Conservation (phyloP, 2,888 invertebrate species). For the Caradrina kadenii region DNA sequence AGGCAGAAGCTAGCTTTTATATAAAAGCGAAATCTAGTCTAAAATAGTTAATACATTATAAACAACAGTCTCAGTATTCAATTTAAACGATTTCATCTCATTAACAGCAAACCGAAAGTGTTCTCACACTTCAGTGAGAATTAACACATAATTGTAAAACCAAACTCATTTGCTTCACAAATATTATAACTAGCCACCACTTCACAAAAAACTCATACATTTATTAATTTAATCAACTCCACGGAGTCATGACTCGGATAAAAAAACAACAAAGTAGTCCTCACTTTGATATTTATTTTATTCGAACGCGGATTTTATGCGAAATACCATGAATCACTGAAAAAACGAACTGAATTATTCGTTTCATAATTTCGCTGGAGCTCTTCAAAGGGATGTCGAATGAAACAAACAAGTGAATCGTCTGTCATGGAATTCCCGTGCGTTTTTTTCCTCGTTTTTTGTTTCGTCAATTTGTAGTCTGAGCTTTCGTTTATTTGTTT, state of each 20-base stretch:
- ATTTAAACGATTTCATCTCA: neutral
- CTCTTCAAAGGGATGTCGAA: constrained; percentile 67
- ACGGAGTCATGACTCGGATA: constrained; percentile 26
- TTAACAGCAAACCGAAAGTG: constrained; percentile 16
- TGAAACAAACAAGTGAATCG: constrained; percentile 62
- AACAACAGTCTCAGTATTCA: neutral
- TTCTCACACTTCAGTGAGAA: constrained; percentile 28
- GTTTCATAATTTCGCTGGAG: constrained; percentile 59
- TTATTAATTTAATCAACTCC: constrained; percentile 53
- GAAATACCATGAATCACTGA: constrained; percentile 61
- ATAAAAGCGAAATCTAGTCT: too few species aligned
- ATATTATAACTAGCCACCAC: constrained; percentile 34
- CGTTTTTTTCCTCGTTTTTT: constrained; percentile 30
- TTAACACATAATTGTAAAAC: constrained; percentile 36
- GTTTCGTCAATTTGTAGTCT: constrained; percentile 31
- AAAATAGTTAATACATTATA: neutral
- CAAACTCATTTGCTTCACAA: constrained; percentile 40
- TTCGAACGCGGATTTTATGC: constrained; percentile 53
- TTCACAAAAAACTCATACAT: constrained; percentile 41
- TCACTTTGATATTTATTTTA: constrained; percentile 63
- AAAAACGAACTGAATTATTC: constrained; percentile 61
- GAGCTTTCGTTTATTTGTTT: constrained; percentile 9
- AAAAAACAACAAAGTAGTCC: constrained; percentile 45
- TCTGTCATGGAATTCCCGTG: constrained; percentile 40
- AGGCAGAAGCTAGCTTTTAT: too few species aligned